These are phyloP conservation scores for Hormaphis cornu DNA, from an alignment of 1,140 invertebrate species.

Conservation along the genomic window DNA sequence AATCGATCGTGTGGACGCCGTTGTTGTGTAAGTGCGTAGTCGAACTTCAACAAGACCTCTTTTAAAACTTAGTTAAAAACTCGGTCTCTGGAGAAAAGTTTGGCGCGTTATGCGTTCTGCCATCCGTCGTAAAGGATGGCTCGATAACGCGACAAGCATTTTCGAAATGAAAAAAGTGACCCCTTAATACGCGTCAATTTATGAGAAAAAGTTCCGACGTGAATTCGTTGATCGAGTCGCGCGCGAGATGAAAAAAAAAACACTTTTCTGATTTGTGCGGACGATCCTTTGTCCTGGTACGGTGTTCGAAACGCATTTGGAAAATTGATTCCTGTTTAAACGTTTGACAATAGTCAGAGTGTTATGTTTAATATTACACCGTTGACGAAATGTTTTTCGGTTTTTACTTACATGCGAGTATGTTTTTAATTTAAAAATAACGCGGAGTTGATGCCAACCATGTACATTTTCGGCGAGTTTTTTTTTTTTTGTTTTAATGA, in stretches of 20 bases:
- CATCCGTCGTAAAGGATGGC: background rate
- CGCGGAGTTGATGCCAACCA: too few relatives aligned
- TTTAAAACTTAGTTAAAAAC: conserved; percentile 29
- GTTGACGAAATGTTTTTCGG: too few relatives aligned
- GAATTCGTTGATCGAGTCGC: background rate
- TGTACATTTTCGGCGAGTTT: too few relatives aligned
- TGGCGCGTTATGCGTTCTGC: conserved; percentile 1
- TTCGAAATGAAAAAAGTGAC: conserved; percentile 25
- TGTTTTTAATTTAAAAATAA: too few relatives aligned
- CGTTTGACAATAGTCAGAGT: background rate
- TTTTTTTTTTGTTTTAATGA: too few relatives aligned
- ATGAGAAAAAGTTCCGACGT: background rate
- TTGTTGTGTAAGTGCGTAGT: too few relatives aligned
- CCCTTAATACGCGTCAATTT: background rate
- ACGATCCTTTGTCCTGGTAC: background rate
- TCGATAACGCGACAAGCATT: conserved; percentile 25
- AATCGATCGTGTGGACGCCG: conserved; percentile 23
- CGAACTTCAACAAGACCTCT: conserved; percentile 7
- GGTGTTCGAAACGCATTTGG: background rate
- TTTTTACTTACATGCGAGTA: too few relatives aligned
- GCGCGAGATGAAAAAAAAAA: background rate
- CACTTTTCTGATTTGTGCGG: background rate
- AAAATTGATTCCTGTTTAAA: background rate
- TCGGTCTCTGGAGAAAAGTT: conserved; percentile 27
- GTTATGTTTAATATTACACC: too few relatives aligned